These are phyloP conservation scores for Castor canadensis DNA, from an alignment of 2,113 vertebrate species.

Conservation along the genomic window DNA sequence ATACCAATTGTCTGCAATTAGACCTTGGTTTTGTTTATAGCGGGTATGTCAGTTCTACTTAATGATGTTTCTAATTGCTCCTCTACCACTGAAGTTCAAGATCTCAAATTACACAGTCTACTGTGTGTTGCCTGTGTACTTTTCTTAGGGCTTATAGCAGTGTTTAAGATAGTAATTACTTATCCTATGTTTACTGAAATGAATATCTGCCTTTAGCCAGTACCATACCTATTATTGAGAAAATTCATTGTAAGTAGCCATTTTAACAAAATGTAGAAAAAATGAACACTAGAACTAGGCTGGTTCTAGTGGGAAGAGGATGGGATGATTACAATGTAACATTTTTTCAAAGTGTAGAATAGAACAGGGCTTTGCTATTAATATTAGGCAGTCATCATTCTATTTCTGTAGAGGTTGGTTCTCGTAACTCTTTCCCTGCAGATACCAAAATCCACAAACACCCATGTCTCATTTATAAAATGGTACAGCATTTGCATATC, in stretches of 20 bases:
- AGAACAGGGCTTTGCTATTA: no score
- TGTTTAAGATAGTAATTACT: neutral
- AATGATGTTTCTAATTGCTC: neutral
- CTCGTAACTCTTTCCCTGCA: no score
- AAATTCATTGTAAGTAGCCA: neutral
- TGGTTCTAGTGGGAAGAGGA: neutral
- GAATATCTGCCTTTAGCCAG: neutral
- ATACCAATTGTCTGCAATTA: slow-evolving; percentile 23
- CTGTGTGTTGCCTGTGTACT: neutral
- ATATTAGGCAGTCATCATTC: neutral
- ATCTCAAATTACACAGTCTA: neutral
- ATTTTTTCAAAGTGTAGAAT: neutral
- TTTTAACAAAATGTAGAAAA: neutral
- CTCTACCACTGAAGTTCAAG: neutral
- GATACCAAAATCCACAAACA: neutral
- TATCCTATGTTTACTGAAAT: neutral
- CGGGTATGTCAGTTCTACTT: neutral
- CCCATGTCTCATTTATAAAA: neutral
- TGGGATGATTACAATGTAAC: neutral
- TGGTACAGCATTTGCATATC: neutral
- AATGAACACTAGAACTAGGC: neutral
- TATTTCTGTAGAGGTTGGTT: neutral
- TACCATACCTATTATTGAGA: neutral
- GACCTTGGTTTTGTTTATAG: neutral
- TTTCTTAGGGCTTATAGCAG: neutral